A percentile compares a stretch with the other conserved stretches of the same genome.
Conservation (phyloP, 1,140 invertebrate genomes). For the Caenorhabditis brenneri region DNA sequence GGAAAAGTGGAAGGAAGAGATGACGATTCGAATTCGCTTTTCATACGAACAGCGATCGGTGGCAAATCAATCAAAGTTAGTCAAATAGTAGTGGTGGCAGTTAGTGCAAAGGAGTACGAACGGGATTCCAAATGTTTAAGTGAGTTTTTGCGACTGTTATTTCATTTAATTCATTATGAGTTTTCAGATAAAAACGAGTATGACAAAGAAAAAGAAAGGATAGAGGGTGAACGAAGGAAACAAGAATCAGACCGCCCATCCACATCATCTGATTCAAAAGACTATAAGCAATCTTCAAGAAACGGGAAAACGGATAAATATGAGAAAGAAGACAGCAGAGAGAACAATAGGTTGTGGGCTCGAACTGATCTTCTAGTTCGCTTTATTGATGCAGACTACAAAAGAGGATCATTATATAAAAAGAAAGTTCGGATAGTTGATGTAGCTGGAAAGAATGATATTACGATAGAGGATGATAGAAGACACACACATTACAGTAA, state of each 20-base stretch:
- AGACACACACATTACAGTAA: conserved; percentile 46
- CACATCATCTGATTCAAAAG: not conserved
- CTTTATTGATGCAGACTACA: conserved; percentile 49
- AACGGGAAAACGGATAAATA: not conserved
- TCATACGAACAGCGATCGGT: conserved; percentile 43
- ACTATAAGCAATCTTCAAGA: not conserved
- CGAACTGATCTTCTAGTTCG: conserved; percentile 41
- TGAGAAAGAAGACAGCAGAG: not conserved
- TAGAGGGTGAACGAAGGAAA: not conserved
- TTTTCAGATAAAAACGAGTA: conserved; percentile 37
- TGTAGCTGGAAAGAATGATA: conserved; percentile 35
- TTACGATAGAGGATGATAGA: conserved; percentile 50
- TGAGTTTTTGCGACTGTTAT: no score
- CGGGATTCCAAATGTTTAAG: conserved; percentile 40
- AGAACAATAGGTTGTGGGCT: conserved; percentile 43
- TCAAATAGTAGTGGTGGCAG: not conserved
- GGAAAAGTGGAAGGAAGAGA: conserved; percentile 51
- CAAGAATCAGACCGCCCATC: not conserved
- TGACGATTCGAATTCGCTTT: conserved; percentile 45
- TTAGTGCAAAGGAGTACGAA: conserved; percentile 48
- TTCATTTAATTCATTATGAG: no score
- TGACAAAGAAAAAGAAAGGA: conserved; percentile 32
- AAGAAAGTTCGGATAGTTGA: conserved; percentile 52
- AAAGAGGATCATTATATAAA: conserved; percentile 37
- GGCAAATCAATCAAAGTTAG: conserved; percentile 30